phyloP scores from a whole-genome alignment of 1,140 invertebrate species.

The Papilio xuthus region DNA sequence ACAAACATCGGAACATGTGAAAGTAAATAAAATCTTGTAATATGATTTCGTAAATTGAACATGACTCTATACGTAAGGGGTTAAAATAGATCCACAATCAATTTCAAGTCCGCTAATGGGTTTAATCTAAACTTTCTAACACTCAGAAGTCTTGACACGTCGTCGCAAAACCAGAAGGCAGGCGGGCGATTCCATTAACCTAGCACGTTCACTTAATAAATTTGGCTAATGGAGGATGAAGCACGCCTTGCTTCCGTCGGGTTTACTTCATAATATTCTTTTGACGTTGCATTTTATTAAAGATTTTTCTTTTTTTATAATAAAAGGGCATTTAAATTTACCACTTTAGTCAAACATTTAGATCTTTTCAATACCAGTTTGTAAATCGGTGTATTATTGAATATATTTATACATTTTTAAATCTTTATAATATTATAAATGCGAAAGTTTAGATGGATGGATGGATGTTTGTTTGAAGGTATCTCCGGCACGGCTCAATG shows the following conservation, averaged over 20 bases:
- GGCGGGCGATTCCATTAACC: conserved; percentile 31
- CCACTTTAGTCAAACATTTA: not conserved
- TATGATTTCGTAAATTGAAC: not conserved
- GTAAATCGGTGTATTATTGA: too few relatives aligned
- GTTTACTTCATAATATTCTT: conserved; percentile 11
- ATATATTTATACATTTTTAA: too few relatives aligned
- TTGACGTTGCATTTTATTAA: conserved; percentile 7
- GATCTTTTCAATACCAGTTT: too few relatives aligned
- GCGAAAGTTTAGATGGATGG: too few relatives aligned
- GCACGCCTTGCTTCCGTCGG: conserved; percentile 20
- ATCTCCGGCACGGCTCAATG: too few relatives aligned
- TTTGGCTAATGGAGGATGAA: conserved; percentile 30
- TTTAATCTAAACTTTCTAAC: conserved; percentile 38
- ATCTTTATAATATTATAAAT: too few relatives aligned
- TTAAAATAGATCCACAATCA: conserved; percentile 24
- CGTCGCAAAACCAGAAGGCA: conserved; percentile 36
- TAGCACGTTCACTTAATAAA: conserved; percentile 35
- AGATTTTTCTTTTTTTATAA: not conserved
- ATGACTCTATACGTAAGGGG: not conserved
- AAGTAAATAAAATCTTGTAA: not conserved
- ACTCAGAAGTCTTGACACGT: conserved; percentile 35
- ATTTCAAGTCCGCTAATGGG: conserved; percentile 35
- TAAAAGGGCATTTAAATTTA: not conserved
- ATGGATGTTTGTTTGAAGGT: too few relatives aligned
- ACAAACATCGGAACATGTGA: too few relatives aligned